Conservation (phyloP, 2,797 vertebrate species). For the Epinephelus awoara region DNA sequence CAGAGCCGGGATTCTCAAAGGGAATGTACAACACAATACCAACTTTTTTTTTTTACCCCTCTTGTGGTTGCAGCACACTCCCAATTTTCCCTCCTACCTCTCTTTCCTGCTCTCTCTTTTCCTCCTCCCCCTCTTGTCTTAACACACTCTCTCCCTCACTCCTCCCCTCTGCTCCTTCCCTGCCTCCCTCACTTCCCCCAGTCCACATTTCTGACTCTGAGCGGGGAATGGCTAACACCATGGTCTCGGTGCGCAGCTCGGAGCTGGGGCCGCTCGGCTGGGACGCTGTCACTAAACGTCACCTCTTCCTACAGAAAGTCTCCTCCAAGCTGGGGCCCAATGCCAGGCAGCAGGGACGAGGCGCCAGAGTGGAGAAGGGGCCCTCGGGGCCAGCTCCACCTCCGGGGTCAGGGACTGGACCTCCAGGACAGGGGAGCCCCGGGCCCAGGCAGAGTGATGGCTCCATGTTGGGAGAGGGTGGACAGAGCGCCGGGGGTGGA, state of each 20-base stretch:
- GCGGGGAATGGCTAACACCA: constrained; percentile 81
- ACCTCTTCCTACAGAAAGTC: constrained; percentile 81
- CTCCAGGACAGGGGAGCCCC: constrained; percentile 52
- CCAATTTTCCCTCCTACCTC: constrained; percentile 57
- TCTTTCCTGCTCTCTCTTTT: constrained; percentile 40
- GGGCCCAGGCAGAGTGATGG: constrained; percentile 49
- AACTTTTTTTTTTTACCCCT: constrained; percentile 57
- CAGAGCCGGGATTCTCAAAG: constrained; percentile 58
- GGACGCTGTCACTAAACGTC: constrained; percentile 78
- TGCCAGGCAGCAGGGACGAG: constrained; percentile 54
- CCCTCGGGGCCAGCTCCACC: constrained; percentile 39
- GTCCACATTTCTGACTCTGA: constrained; percentile 59
- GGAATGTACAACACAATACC: constrained; percentile 76
- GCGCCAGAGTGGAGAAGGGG: constrained; percentile 42
- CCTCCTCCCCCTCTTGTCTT: constrained; percentile 53
- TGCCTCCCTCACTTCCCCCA: constrained; percentile 40
- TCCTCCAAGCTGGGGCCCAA: constrained; percentile 79
- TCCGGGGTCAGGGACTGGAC: constrained; percentile 48
- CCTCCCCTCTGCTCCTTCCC: constrained; percentile 65
- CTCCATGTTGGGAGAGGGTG: constrained; percentile 45
- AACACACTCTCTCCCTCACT: constrained; percentile 55
- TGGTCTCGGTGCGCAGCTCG: constrained; percentile 77
- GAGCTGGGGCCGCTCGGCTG: constrained; percentile 79
- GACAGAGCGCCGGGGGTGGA: constrained; percentile 40
- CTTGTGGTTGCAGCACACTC: constrained; percentile 63